phyloP scores from a whole-genome alignment of 1,140 invertebrate genomes.

The Aphelinus certus region DNA sequence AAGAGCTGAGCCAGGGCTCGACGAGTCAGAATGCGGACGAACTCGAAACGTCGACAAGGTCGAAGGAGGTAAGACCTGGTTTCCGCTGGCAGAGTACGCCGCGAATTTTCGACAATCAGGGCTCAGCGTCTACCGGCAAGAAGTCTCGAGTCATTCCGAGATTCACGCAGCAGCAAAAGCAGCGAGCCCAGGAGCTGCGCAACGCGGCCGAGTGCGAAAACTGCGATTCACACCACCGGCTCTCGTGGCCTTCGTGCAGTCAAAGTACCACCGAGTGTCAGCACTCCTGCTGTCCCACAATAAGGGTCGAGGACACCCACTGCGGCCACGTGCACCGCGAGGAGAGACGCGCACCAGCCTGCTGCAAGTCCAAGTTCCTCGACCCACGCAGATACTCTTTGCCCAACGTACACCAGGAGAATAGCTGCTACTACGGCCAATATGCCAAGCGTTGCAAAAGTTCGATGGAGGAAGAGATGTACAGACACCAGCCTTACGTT shows the following conservation, averaged over 20 bases:
- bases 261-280: constrained; percentile 23
- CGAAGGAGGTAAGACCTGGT: constrained; percentile 16
- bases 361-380: background rate
- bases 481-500: constrained; percentile 15
- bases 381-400: constrained; percentile 12
- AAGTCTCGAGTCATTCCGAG: constrained; percentile 43
- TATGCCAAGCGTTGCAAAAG: background rate
- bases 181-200: background rate
- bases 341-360: background rate
- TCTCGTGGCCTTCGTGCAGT: constrained; percentile 32
- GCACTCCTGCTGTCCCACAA: constrained; percentile 16
- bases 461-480: background rate
- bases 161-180: constrained; percentile 17
- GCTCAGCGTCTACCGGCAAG: constrained; percentile 45
- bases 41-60: constrained; percentile 39
- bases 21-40: constrained; percentile 43
- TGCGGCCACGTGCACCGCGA: constrained; percentile 13
- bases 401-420: constrained; percentile 6
- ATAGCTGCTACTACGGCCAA: constrained; percentile 1
- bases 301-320: background rate
- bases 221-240: constrained; percentile 27
- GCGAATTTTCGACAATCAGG: constrained; percentile 20
- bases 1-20: constrained; percentile 49
- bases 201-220: constrained; percentile 4
- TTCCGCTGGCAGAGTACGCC: constrained; percentile 48